Percentiles rank a stretch among this genome's conserved stretches.
phyloP scores from a whole-genome alignment of 2,113 vertebrate genomes.

The Dendropsophus ebraccatus region DNA sequence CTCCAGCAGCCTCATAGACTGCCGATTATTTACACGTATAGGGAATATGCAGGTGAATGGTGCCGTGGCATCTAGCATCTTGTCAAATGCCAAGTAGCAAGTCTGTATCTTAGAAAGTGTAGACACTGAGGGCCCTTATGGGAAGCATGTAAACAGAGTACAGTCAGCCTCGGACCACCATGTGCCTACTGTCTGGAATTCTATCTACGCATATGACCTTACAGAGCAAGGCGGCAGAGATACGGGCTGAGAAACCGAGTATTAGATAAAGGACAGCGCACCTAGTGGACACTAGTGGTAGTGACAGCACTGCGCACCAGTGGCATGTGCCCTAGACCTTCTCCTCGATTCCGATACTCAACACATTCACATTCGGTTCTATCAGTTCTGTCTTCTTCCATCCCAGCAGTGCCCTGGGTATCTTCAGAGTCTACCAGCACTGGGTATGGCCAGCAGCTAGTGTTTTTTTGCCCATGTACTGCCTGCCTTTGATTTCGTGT shows the following conservation, averaged over 20 bases:
- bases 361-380: no score
- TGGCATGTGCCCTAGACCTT: neutral
- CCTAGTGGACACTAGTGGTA: neutral
- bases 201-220: neutral
- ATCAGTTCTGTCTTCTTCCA: no score
- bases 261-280: neutral
- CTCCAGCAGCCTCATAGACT: neutral
- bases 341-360: neutral
- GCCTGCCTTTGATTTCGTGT: no score
- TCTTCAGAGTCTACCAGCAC: no score
- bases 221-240: neutral
- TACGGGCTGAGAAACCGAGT: neutral
- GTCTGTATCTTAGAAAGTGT: neutral
- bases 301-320: neutral
- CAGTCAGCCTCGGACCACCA: neutral
- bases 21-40: slow-evolving; percentile 1
- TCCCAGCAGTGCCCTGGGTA: no score
- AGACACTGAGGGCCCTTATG: neutral
- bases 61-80: slow-evolving; percentile 18
- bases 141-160: neutral
- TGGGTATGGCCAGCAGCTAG: no score
- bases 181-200: neutral
- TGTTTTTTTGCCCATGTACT: no score
- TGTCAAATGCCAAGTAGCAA: slow-evolving; percentile 15
- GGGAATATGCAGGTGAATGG: slow-evolving; percentile 6